These are phyloP conservation scores for Eupithecia insigniata DNA, from an alignment of 2,888 invertebrate species.

Conservation along the genomic window DNA sequence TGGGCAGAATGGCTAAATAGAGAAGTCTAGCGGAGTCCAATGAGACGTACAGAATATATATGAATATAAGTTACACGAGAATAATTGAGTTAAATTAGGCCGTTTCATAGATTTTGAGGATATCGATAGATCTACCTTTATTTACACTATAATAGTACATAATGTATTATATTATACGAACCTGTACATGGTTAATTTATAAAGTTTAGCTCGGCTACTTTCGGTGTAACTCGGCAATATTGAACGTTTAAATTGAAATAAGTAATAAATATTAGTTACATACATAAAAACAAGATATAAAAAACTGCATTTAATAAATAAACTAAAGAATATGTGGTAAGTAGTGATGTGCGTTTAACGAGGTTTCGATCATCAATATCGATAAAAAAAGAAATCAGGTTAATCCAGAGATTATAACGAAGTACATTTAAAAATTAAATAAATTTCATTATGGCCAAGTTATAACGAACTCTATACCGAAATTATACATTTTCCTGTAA, in stretches of 20 bases:
- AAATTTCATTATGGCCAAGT: not conserved
- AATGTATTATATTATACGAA: slow-evolving; percentile 2
- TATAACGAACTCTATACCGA: slow-evolving; percentile 5
- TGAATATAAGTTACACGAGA: not conserved
- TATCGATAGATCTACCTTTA: not conserved
- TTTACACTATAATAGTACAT: not conserved
- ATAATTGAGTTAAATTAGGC: not conserved
- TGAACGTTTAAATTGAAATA: not conserved
- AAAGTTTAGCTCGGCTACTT: not conserved
- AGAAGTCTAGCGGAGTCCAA: no score
- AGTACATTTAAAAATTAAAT: no score
- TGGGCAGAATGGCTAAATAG: not conserved
- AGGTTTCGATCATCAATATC: not conserved
- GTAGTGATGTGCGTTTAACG: not conserved
- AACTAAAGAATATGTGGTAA: not conserved
- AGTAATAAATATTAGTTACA: no score
- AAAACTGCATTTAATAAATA: not conserved
- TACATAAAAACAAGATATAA: not conserved
- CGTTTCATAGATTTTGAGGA: not conserved
- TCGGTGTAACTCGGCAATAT: not conserved
- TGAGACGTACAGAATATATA: no score
- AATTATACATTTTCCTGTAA: slow-evolving; percentile 25
- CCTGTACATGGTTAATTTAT: not conserved
- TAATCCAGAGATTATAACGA: not conserved
- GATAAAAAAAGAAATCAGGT: no score